Evolutionary conservation across 2,113 vertebrate species (phyloP), one percentile per base, ranked within the genome.

Genomic region (Brienomyrus brachyistius): DNA sequence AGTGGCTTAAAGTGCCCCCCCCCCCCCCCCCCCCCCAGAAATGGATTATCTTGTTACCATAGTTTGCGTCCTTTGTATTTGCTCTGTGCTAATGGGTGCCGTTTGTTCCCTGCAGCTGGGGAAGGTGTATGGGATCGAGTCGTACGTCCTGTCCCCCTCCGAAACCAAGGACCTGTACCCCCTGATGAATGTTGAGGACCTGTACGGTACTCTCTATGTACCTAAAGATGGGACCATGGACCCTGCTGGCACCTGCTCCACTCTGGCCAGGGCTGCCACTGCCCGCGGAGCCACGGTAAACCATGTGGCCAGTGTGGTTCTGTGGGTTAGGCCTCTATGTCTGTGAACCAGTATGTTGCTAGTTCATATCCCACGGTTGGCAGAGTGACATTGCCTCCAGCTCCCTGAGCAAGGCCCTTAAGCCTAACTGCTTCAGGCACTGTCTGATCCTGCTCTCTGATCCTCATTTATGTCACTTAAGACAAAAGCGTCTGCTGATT

Each of bases 141-240:
- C 98, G 1, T 94, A 99, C 0, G 97, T 99, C 74, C 95, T 99
- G 93, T 97, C 95, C 8, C 98, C 98, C 0, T 93, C 96, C 0
- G 97, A 99, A 94, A 99, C 98, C 85, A 99, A 99, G 91, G 96
- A 97, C 4, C 94, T 99, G 89, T 99, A 99, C 90, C 98, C 98
- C 0, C 95, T 99, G 92, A 99, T 99, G 98, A 99, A 99, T 0
- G 94, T 97, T 0, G 93, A 95, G 0, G 98, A 99, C 92, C 97
- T 99, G 0, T 99, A 98, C 0, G 98, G 98, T 88, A 99, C 98
- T 0, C 94, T 99, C 15, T 99, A 99, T 0, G 98, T 99, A 8
- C 98, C 98, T 0, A 97, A 97, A 45, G 98, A 99, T 0, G 98
- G 98, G 17, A 99, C 98, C 88, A 98, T 99, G 97, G 98, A 99